Evolutionary conservation across 2,888 invertebrate species (phyloP).

Genomic region (Plusia festucae): DNA sequence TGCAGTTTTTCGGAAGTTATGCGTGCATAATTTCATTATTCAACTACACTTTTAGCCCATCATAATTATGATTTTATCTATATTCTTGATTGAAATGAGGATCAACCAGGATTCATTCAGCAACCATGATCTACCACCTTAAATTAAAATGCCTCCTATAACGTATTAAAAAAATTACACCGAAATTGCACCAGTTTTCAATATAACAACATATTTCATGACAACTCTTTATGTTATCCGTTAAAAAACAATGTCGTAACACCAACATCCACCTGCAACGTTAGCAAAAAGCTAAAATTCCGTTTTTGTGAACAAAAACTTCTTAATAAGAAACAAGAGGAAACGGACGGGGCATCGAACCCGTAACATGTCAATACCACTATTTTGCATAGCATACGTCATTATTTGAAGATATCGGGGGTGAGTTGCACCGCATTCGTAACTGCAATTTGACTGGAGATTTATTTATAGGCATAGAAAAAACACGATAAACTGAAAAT

Average conservation of each 20-base stretch:
- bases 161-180: not conserved
- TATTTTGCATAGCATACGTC: constrained; percentile 85
- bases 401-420: constrained; percentile 72
- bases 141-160: too few species aligned
- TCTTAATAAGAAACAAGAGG: constrained; percentile 76
- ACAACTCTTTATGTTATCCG: constrained; percentile 16
- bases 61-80: too few species aligned
- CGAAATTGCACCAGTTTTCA: not conserved
- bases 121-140: too few species aligned
- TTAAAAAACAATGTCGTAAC: constrained; percentile 47
- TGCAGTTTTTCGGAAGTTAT: too few species aligned
- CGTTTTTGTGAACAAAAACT: constrained; percentile 70
- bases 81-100: too few species aligned
- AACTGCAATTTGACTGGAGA: constrained; percentile 14
- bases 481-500: too few species aligned
- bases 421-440: constrained; percentile 26
- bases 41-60: too few species aligned
- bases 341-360: constrained; percentile 81
- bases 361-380: constrained; percentile 83
- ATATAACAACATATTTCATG: constrained; percentile 20
- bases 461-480: too few species aligned
- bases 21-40: too few species aligned
- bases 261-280: constrained; percentile 56
- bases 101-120: too few species aligned
- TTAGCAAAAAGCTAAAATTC: constrained; percentile 57